Evolutionary conservation across 2,113 vertebrate genomes (phyloP), one percentile per base, ranked within the genome.

Genomic region (Sisor rabdophorus): DNA sequence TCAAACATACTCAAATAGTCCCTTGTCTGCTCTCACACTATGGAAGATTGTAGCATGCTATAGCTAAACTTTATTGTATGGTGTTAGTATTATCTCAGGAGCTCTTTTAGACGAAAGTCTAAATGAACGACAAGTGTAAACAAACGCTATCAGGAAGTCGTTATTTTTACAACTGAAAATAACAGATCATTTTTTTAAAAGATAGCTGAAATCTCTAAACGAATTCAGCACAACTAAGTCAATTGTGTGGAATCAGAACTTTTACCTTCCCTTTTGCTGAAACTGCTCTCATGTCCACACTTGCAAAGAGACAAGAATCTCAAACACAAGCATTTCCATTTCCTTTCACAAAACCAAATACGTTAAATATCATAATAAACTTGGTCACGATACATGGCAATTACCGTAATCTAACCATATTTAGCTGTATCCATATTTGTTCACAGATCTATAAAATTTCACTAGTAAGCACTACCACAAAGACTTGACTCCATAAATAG

Each of bases 251-350:
- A 56, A 71, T 77, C 55, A 4, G 28, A 60, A 52, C 32, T 24
- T 56, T 36, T 28, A 48, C 48, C 59, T 17, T 54, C 48, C 47
- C 58, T 77, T 44, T 56, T 6, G 9, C 17, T 19, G 61, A 32
- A 26, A 55, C 44, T 36, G 22, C 10, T 26, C 50, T 79, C 65
- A 56, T 71, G 79, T 71, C 48, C 58, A 40, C 50, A 81, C 71
- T 75, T 75, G 63, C 56, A 59, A 19, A 32, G 44, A 28, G 53
- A 70, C 68, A 61, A 73, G 55, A 75, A 73, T 75, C 40, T 63
- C 20, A n/a, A 11, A 11, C 74, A 47, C 55, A 24, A 17, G 48
- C 47, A 48, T 60, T 56, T 48, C 40, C 16, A 52, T 56, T 73
- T 48, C 63, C n/a, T 13, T 76, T 60, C 47, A 71, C 59, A 50